Base-by-base conservation (phyloP, 1,140 invertebrate species). In the Epicauta chinensis region DNA sequence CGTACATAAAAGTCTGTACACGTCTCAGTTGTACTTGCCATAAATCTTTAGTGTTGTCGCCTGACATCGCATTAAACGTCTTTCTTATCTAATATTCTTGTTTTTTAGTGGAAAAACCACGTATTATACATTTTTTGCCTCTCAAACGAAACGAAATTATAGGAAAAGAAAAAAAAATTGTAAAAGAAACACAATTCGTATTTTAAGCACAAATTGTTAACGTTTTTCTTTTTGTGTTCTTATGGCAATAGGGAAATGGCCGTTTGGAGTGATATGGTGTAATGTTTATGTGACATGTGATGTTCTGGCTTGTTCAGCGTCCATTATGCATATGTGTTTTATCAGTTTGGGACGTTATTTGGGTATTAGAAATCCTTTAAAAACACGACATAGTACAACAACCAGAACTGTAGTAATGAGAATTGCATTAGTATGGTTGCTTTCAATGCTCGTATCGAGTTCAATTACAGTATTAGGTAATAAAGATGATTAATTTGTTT, bases 271-370 rank as follows among this genome's bases (percentile, higher is more conserved):
- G 36, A 79, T 82, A 32, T 89, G 91, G 81, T 97, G 93, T 73
- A 92, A 93, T 68, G 80, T 96, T 30, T 96, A 95, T 78, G 88
- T 91, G 40, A 93, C 92, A 2, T 91, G 89, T 57, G 93, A 97
- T 71, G 93, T 97, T n/a, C 75, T 96, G 23, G 89, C 92, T 44
- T 97, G 93, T 66, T 93, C 90, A 0, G 87, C 91, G 5, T 92
- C 88, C 62, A 97, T 97, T 66, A 87, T 95, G 82, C 94, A 97
- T 78, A 96, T 97, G 91, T 94, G 92, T 68, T 93, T 92, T 73
- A 97, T 97, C 68, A 92, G 89, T 31, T 77, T 97, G 55, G 91
- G 92, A 53, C 81, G 93, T 61, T 97, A 94, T 71, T 71, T 95
- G 51, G 91, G 91, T 35, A 95, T 97, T 51, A 77, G 90, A 29